Base-by-base conservation (phyloP, 30 jellyfish, hydroid and myxozoan genomes). In the Hydractinia echinata region DNA sequence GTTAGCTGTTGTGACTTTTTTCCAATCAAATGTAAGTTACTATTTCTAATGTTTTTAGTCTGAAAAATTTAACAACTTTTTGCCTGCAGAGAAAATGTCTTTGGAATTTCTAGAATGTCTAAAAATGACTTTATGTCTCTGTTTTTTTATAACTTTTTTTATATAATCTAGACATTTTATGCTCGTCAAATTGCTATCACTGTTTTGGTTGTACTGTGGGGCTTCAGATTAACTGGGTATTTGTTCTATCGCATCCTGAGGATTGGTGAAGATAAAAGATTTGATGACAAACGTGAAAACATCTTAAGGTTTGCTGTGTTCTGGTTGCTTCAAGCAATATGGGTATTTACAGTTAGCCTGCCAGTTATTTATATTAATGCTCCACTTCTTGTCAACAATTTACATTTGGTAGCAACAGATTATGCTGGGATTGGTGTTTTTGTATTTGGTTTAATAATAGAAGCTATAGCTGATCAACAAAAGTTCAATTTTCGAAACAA, bases 221-320 rank as follows among this genome's bases (percentile, higher is more conserved):
- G 85, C 1, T 48, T 82, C 48, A 51, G 89, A 5, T 51, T 82
- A 61, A 68, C 85, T 67, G 82, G 85, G n/a, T 82, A 67, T 55
- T 77, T 82, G 18, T 82, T 82, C 55, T 68, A 68, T 58, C 85
- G 89, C 3, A 82, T 82, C 10, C 55, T 82, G 53, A 53, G 52
- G 51, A 68, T 58, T 53, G 89, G 89, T 30, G 82, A 82, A 67
- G 89, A 82, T 55, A 82, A 68, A 71, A 60, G 89, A 67, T 82
- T 82, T 82, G 89, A 82, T 82, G 82, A 82, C 15, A 53, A 49
- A 18, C 72, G 89, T 9, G 76, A 55, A 18, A 73, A 82, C 20
- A 56, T 54, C 10, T 16, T 53, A 20, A 67, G 14, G 44, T 82
- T 82, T 61, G 85, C 82, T 49, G 76, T 60, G 9, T 82, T 58